These are phyloP conservation scores for Chrysopilus asiliformis DNA, from an alignment of 2,888 invertebrate genomes.

Conservation along the genomic window DNA sequence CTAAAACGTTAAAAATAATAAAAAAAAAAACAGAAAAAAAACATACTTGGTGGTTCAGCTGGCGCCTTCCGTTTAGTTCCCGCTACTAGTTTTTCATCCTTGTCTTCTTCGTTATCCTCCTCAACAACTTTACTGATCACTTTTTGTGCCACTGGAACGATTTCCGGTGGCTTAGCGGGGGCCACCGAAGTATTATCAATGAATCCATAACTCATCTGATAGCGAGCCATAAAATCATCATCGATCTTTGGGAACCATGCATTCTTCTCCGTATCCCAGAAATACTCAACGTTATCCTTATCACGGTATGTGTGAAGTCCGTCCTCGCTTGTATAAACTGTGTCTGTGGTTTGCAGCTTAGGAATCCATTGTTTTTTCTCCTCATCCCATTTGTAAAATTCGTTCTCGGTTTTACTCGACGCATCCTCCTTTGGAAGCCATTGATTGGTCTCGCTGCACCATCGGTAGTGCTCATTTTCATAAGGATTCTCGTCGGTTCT, in stretches of 20 bases:
- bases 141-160: constrained; percentile 19
- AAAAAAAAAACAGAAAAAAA: background rate
- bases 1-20: no score
- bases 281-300: constrained; percentile 74
- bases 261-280: constrained; percentile 81
- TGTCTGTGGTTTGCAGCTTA: constrained; percentile 22
- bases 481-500: constrained; percentile 25
- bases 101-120: constrained; percentile 18
- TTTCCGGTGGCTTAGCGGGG: no score
- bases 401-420: constrained; percentile 30
- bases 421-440: constrained; percentile 37
- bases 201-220: constrained; percentile 92
- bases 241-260: constrained; percentile 97
- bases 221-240: constrained; percentile 90
- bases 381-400: constrained; percentile 45
- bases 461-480: constrained; percentile 33
- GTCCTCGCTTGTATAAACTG: constrained; percentile 56
- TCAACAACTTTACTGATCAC: constrained; percentile 18
- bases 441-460: constrained; percentile 34
- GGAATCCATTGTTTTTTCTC: constrained; percentile 47
- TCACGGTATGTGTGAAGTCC: constrained; percentile 71
- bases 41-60: constrained; percentile 38
- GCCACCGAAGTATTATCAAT: constrained; percentile 43
- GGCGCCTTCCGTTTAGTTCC: constrained; percentile 38
- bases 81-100: constrained; percentile 10